These are phyloP conservation scores for Pollachius pollachius DNA, from an alignment of 2,113 vertebrate species.

Conservation along the genomic window DNA sequence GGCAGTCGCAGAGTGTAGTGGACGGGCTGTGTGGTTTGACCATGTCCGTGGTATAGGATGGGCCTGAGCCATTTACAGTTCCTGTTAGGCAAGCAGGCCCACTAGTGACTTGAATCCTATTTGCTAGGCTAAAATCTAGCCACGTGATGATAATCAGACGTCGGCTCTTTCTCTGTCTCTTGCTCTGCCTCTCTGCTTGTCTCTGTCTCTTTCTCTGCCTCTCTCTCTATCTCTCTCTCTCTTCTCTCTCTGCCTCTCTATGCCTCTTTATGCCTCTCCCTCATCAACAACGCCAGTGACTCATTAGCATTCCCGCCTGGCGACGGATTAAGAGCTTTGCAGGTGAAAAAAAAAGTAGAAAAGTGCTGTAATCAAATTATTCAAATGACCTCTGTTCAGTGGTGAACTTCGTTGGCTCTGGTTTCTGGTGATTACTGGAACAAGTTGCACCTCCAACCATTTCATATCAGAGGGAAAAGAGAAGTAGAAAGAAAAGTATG, in stretches of 20 bases:
- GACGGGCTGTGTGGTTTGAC: too few relatives aligned
- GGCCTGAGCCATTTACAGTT: too few relatives aligned
- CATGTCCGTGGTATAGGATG: too few relatives aligned
- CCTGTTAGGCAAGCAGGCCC: too few relatives aligned
- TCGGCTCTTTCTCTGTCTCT: not conserved
- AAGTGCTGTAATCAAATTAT: slow-evolving; percentile 62
- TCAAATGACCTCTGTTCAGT: slow-evolving; percentile 52
- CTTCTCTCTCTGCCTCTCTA: not conserved
- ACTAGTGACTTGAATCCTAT: too few relatives aligned
- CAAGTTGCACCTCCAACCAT: slow-evolving; percentile 50
- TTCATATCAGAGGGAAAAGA: slow-evolving; percentile 40
- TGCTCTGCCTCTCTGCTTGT: too few relatives aligned
- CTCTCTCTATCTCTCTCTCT: too few relatives aligned
- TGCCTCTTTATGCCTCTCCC: not conserved
- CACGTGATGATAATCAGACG: too few relatives aligned
- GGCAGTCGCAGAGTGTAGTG: too few relatives aligned
- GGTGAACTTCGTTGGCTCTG: slow-evolving; percentile 54
- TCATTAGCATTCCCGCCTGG: slow-evolving; percentile 56
- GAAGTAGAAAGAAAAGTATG: not conserved
- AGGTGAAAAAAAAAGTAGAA: slow-evolving; percentile 44
- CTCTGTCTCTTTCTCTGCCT: not conserved
- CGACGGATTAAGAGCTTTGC: slow-evolving; percentile 63
- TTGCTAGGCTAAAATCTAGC: too few relatives aligned
- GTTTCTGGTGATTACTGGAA: slow-evolving; percentile 47
- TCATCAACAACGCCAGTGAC: slow-evolving; percentile 51